A percentile compares a stretch with the other conserved stretches of the same genome.
Evolutionary conservation across 1,140 invertebrate species (phyloP).

Genomic region (Atta texana): DNA sequence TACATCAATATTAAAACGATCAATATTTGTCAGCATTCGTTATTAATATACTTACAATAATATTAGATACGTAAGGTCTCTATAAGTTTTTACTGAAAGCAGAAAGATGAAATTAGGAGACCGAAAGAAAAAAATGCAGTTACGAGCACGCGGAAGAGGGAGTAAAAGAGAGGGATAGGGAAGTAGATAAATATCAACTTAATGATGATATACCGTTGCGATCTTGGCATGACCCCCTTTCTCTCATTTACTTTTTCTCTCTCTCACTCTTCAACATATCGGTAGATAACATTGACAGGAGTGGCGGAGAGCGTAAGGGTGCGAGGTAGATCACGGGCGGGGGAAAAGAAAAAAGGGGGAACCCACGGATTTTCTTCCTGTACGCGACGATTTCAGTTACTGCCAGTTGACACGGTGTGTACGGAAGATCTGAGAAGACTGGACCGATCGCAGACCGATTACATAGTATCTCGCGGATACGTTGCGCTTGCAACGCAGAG

Average conservation of each 20-base stretch:
- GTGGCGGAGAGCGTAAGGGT: conserved; percentile 46
- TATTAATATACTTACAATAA: too few species aligned
- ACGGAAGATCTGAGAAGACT: conserved; percentile 52
- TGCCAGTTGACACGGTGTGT: conserved; percentile 42
- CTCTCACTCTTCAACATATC: conserved; percentile 5
- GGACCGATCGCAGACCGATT: conserved; percentile 47
- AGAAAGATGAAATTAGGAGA: conserved; percentile 1
- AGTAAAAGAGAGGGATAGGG: conserved; percentile 49
- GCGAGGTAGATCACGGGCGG: conserved; percentile 62
- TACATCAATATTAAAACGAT: too few species aligned
- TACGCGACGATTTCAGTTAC: conserved; percentile 62
- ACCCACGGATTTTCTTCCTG: conserved; percentile 74
- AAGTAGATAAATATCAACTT: conserved; percentile 80
- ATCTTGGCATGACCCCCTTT: conserved; percentile 73
- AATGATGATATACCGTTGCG: conserved; percentile 84
- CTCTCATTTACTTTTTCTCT: conserved; percentile 17
- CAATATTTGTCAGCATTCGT: too few species aligned
- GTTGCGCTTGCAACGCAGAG: conserved; percentile 24
- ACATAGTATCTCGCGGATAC: conserved; percentile 44
- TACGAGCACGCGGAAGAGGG: background rate
- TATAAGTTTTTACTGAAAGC: conserved; percentile 25
- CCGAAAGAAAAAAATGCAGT: conserved; percentile 16
- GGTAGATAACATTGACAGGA: conserved; percentile 13
- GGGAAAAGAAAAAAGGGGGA: conserved; percentile 76
- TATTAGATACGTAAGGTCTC: conserved; percentile 55